A percentile compares a stretch with the other conserved stretches of the same genome.
phyloP scores from a whole-genome alignment of 2,888 invertebrate genomes.

The Athripsodes cinereus region DNA sequence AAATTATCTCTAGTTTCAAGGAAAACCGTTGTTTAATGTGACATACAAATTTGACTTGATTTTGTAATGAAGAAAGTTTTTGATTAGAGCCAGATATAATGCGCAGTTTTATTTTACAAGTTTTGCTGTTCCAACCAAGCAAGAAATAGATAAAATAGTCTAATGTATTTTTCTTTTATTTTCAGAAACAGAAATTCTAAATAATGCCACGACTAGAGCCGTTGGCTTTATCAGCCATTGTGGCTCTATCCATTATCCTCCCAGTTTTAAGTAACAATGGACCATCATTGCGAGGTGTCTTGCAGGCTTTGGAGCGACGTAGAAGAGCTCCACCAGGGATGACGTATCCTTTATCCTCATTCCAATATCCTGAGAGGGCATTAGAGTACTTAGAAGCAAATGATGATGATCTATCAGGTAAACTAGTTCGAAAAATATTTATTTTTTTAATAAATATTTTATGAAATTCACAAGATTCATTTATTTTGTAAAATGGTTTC shows the following conservation, averaged over 20 bases:
- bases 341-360: conserved; percentile 20
- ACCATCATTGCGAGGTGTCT: conserved; percentile 44
- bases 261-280: conserved; percentile 33
- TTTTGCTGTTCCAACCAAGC: too few species aligned
- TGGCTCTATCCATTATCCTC: conserved; percentile 31
- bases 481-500: conserved; percentile 6
- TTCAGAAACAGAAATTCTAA: neutral
- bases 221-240: conserved; percentile 31
- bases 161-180: neutral
- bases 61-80: too few species aligned
- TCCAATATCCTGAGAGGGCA: conserved; percentile 19
- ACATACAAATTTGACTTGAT: too few species aligned
- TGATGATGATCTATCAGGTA: conserved; percentile 20
- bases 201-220: conserved; percentile 7
- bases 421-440: neutral
- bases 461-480: neutral
- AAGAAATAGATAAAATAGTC: too few species aligned
- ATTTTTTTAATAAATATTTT: neutral
- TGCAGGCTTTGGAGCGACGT: conserved; percentile 49
- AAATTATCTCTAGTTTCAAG: too few species aligned
- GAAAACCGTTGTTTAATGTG: too few species aligned
- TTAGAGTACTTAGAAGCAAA: conserved; percentile 18
- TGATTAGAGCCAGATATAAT: too few species aligned
- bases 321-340: conserved; percentile 37
- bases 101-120: too few species aligned